A percentile compares a stretch with the other conserved stretches of the same genome.
Conservation (phyloP, 2,888 invertebrate species). For the Timema podura region DNA sequence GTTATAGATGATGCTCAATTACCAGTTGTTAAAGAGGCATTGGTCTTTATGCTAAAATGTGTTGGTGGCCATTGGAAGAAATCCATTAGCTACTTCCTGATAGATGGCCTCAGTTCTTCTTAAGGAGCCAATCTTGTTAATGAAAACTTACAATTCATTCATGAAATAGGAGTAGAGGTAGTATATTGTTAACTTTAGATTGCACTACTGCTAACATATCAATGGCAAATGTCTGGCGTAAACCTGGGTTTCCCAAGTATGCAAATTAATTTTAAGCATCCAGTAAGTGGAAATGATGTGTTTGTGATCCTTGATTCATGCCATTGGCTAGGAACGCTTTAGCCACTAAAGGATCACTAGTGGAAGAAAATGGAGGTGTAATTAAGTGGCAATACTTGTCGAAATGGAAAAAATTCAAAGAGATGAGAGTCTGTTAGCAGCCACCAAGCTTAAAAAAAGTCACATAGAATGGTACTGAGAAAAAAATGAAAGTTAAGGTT, state of each 20-base stretch:
- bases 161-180: conserved; percentile 29
- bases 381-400: conserved; percentile 33
- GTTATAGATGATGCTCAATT: conserved; percentile 32
- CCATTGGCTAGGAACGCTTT: conserved; percentile 34
- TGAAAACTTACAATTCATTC: conserved; percentile 21
- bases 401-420: conserved; percentile 30
- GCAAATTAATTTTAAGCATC: conserved; percentile 32
- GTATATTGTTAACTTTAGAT: conserved; percentile 29
- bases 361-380: conserved; percentile 24
- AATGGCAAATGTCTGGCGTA: conserved; percentile 28
- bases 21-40: conserved; percentile 35
- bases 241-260: conserved; percentile 26
- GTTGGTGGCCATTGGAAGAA: conserved; percentile 39
- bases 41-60: conserved; percentile 38
- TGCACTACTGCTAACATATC: conserved; percentile 29
- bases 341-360: conserved; percentile 27
- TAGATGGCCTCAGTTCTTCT: conserved; percentile 34
- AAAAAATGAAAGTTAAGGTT: conserved; percentile 35
- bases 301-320: conserved; percentile 34
- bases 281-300: conserved; percentile 26
- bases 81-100: conserved; percentile 40
- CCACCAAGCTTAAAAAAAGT: conserved; percentile 31
- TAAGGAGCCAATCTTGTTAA: conserved; percentile 30
- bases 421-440: conserved; percentile 31
- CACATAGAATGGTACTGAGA: conserved; percentile 29